phyloP scores from a whole-genome alignment of 2,797 vertebrate species.

The Micrastur ruficollis region DNA sequence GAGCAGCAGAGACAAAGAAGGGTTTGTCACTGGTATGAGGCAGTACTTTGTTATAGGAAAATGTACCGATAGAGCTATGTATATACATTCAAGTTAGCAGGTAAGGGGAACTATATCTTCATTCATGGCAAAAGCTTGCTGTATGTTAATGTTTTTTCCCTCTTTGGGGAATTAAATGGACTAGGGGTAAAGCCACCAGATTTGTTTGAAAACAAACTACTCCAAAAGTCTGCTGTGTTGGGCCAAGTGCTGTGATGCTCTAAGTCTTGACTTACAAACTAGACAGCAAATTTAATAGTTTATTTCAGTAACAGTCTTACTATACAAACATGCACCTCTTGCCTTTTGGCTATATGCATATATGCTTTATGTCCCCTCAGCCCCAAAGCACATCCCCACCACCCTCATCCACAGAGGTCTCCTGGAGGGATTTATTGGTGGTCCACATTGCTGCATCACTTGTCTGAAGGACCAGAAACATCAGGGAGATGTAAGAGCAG shows the following conservation, averaged over 20 bases:
- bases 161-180: not conserved
- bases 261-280: not conserved
- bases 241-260: not conserved
- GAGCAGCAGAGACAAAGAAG: not conserved
- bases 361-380: not conserved
- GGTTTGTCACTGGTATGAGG: not conserved
- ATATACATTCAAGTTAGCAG: not conserved
- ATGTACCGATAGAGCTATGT: not conserved
- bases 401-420: not conserved
- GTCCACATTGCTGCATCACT: not conserved
- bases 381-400: not conserved
- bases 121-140: not conserved
- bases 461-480: not conserved
- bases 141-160: not conserved
- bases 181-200: not conserved
- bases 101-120: not conserved
- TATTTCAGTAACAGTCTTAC: not conserved
- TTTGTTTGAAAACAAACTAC: not conserved
- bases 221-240: not conserved
- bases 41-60: not conserved
- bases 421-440: not conserved
- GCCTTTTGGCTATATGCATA: not conserved
- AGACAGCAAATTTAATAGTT: not conserved
- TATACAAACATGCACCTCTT: not conserved
- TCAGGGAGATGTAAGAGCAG: not conserved